Evolutionary conservation across 2,888 invertebrate genomes (phyloP).

Genomic region (Aphrophora alni): DNA sequence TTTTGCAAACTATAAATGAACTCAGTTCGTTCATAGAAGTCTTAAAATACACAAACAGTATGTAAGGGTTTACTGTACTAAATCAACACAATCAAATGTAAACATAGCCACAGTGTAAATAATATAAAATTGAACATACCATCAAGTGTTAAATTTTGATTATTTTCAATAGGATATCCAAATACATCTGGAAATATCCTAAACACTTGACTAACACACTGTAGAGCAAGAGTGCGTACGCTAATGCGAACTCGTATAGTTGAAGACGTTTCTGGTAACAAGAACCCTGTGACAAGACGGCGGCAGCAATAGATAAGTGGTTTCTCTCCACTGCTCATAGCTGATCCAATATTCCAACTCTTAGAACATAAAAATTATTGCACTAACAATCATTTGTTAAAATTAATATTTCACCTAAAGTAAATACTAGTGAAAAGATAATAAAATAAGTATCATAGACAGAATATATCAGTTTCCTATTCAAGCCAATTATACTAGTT

Average conservation of each 20-base stretch:
- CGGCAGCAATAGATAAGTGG: conserved; percentile 76
- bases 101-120: too few species aligned
- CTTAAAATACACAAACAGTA: too few species aligned
- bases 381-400: conserved; percentile 36
- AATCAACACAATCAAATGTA: too few species aligned
- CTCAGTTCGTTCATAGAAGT: too few species aligned
- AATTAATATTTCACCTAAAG: neutral
- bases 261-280: conserved; percentile 69
- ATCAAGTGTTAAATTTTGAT: conserved; percentile 41
- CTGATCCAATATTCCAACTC: conserved; percentile 70
- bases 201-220: conserved; percentile 78
- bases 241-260: conserved; percentile 80
- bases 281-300: conserved; percentile 73
- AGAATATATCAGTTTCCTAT: too few species aligned
- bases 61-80: too few species aligned
- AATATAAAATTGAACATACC: conserved; percentile 40
- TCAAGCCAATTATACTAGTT: too few species aligned
- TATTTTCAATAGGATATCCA: conserved; percentile 59
- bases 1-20: too few species aligned
- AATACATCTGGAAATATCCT: conserved; percentile 76
- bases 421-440: neutral
- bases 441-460: neutral
- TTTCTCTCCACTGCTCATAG: conserved; percentile 66
- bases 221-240: conserved; percentile 85
- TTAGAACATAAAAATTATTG: conserved; percentile 53